phyloP scores from a whole-genome alignment of 2,888 invertebrate species.

The Nemoura dubitans region DNA sequence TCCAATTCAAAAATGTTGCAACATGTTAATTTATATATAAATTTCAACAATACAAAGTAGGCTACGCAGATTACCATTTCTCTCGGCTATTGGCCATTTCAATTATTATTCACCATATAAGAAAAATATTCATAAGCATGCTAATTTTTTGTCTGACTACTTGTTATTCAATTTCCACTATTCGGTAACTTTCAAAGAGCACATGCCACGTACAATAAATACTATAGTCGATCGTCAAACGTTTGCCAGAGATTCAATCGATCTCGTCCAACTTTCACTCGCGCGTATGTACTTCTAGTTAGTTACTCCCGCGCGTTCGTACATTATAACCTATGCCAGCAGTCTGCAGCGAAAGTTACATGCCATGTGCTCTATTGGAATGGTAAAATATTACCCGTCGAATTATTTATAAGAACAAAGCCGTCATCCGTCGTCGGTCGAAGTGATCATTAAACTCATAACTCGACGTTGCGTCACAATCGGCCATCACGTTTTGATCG shows the following conservation, averaged over 20 bases:
- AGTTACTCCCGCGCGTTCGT: not conserved
- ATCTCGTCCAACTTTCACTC: not conserved
- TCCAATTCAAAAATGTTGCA: not conserved
- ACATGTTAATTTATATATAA: not conserved
- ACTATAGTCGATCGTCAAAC: not conserved
- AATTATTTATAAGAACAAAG: not conserved
- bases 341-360: not conserved
- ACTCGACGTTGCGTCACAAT: not conserved
- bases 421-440: not conserved
- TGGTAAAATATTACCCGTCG: not conserved
- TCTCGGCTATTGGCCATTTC: not conserved
- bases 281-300: not conserved
- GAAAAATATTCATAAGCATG: constrained; percentile 7
- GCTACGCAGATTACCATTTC: not conserved
- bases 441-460: not conserved
- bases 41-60: not conserved
- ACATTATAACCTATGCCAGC: too few relatives aligned
- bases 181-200: not conserved
- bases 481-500: not conserved
- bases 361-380: not conserved
- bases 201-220: not conserved
- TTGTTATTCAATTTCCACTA: not conserved
- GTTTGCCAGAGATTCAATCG: not conserved
- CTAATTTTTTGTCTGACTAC: not conserved
- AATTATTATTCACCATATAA: not conserved